phyloP scores from a whole-genome alignment of 1,140 invertebrate genomes.

The Formica selysi region DNA sequence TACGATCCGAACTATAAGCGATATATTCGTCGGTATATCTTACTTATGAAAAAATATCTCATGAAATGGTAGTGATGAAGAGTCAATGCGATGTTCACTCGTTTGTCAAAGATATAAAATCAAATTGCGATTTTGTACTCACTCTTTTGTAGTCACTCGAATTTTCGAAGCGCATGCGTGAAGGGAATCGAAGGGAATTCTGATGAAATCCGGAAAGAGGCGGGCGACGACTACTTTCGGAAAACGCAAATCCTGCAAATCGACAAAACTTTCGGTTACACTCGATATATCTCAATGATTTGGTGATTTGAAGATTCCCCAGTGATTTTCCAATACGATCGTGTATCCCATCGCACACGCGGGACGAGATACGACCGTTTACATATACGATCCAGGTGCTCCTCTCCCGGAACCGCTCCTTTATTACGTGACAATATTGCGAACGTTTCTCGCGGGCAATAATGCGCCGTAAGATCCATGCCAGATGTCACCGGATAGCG shows the following conservation, averaged over 20 bases:
- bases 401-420: conserved; percentile 49
- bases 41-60: neutral
- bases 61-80: neutral
- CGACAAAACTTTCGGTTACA: conserved; percentile 29
- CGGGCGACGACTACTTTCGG: neutral
- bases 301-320: conserved; percentile 8
- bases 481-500: conserved; percentile 75
- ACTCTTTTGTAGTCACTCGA: neutral
- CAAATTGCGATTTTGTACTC: neutral
- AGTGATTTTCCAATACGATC: conserved; percentile 42
- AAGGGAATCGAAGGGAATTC: neutral
- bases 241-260: neutral
- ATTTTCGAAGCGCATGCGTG: neutral
- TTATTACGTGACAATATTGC: conserved; percentile 79
- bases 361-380: conserved; percentile 53
- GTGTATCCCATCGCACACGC: neutral
- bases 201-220: neutral
- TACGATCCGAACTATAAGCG: neutral
- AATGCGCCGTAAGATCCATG: conserved; percentile 75
- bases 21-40: neutral
- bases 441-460: conserved; percentile 73
- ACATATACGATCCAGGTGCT: conserved; percentile 45
- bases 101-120: neutral
- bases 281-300: conserved; percentile 55
- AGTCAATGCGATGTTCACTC: neutral